Conservation (phyloP, 2,113 vertebrate genomes). For the Gadus macrocephalus region DNA sequence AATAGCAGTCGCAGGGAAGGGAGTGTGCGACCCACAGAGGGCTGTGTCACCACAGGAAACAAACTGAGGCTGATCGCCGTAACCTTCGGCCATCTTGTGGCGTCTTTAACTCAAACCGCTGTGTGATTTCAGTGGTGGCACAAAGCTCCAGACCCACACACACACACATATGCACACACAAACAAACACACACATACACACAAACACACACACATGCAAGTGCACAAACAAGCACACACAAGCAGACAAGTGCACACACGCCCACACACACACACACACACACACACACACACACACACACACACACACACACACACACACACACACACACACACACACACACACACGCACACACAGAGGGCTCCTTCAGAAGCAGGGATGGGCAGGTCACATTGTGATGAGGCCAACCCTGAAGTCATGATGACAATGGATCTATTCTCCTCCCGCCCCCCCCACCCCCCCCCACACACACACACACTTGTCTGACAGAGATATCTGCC, state of each 20-base stretch:
- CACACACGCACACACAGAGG: conserved; percentile 8
- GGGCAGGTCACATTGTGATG: no score
- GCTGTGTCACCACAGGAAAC: no score
- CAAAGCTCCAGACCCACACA: neutral
- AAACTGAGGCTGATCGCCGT: no score
- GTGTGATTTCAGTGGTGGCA: no score
- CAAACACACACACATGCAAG: neutral
- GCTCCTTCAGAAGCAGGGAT: neutral
- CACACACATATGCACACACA: neutral
- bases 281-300: conserved; percentile 1
- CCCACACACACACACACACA: neutral
- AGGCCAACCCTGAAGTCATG: no score
- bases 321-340: conserved; percentile 14
- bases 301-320: neutral
- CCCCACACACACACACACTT: neutral
- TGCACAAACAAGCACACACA: no score
- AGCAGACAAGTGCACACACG: neutral
- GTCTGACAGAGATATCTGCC: neutral
- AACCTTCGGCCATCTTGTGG: no score
- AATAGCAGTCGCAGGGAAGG: no score
- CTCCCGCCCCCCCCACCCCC: neutral
- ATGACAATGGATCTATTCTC: neutral
- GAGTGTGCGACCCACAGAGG: no score
- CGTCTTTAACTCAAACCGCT: no score
- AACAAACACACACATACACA: neutral